Evolutionary conservation across 2,113 vertebrate genomes (phyloP).

Genomic region (Peromyscus californicus): DNA sequence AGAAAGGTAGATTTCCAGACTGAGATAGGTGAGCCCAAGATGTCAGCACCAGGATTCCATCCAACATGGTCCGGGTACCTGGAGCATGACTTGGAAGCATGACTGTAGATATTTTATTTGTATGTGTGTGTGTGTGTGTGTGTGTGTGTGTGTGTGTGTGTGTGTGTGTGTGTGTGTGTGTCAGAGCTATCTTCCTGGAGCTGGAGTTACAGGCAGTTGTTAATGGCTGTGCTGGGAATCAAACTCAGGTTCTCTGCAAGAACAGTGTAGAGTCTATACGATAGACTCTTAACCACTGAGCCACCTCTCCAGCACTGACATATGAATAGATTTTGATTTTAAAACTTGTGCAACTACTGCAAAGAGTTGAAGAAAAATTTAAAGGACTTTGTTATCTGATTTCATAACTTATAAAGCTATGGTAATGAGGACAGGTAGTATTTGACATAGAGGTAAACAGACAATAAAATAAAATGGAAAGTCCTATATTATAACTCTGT

Average conservation of each 20-base stretch:
- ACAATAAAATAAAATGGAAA: background rate
- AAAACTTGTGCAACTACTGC: background rate
- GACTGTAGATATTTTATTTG: background rate
- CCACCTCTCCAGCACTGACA: background rate
- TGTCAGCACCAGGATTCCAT: background rate
- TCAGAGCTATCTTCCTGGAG: background rate
- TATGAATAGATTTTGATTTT: slow-evolving; percentile 7
- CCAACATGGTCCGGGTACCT: background rate
- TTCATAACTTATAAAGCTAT: slow-evolving; percentile 43
- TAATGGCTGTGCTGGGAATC: background rate
- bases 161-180: background rate
- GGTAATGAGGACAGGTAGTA: background rate
- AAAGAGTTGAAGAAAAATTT: slow-evolving; percentile 40
- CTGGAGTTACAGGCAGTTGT: background rate
- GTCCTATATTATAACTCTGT: background rate
- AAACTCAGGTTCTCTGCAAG: background rate
- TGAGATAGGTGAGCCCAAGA: background rate
- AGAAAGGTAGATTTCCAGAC: background rate
- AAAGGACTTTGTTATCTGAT: background rate
- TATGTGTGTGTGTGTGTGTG: background rate
- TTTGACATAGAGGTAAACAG: background rate
- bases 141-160: background rate
- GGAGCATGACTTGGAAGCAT: background rate
- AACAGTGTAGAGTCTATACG: background rate
- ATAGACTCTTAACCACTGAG: background rate